Evolutionary conservation across 2,888 invertebrate species (phyloP), one percentile per base, ranked within the genome.

Genomic region (Isotomurus palustris): DNA sequence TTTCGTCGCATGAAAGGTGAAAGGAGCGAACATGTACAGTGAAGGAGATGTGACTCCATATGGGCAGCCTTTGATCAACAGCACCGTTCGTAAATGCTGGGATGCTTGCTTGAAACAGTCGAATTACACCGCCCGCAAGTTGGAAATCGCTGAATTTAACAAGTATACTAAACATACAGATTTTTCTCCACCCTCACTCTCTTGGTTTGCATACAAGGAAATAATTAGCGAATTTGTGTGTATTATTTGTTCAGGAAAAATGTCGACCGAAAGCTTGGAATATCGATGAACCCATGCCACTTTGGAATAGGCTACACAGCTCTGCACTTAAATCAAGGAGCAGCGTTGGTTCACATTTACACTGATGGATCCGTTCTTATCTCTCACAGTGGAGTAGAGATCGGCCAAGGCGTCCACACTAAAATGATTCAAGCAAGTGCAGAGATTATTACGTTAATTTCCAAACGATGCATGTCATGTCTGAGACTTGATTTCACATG

Each of bases 31-130:
- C 76, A 79, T 95, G 69, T 91, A 88, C 72, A 78, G 80, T 69
- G 87, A 88, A 72, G 90, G 89, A 8, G 83, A 86, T 63, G 66
- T 74, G 1, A 92, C 91, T 0, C 88, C 86, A 72, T 92, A 86
- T 71, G 85, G 86, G 52, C 89, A 91, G 77, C 73, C 75, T 40
- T 74, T 95, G 51, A 79, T 79, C 1, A 79, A 86, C 69, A 91
- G 89, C 72, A 91, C 86, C 0, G 72, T 90, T 50, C 76, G 78
- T 50, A 77, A 80, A 60, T 94, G 93, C 73, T 91, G 91, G 86
- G 76, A 82, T 3, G 88, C 92, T 74, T 90, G 90, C 72, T 71
- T 87, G 0, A 72, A 78, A 47, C 83, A 84, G 71, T 83, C 88
- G 6, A 78, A 85, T 62, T 86, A 84, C 71, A 72, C 77, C 2